These are phyloP conservation scores for Bos taurus DNA, from an alignment of 2,113 vertebrate genomes.

Conservation along the genomic window ARS-UCD2.0 NC_037344.1:11656001-11656500, in stretches of 20 bases:
- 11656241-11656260: neutral
- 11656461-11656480: neutral
- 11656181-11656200: neutral
- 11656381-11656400: neutral
- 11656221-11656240: neutral
- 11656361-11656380: neutral
- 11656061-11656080: neutral
- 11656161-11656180: neutral
- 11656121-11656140: neutral
- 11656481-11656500: neutral
- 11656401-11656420: neutral
- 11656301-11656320: neutral
- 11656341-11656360: neutral
- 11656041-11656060: neutral
- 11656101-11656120: neutral
- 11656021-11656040: neutral
- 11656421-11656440: neutral
- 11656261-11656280: neutral
- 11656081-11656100: neutral
- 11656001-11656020: neutral
- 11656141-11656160: neutral
- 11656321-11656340: neutral
- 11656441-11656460: neutral
- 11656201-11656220: neutral
- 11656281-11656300: neutral